These are phyloP conservation scores for Ataeniobius toweri DNA, from an alignment of 2,797 vertebrate species.

Conservation along the genomic window DNA sequence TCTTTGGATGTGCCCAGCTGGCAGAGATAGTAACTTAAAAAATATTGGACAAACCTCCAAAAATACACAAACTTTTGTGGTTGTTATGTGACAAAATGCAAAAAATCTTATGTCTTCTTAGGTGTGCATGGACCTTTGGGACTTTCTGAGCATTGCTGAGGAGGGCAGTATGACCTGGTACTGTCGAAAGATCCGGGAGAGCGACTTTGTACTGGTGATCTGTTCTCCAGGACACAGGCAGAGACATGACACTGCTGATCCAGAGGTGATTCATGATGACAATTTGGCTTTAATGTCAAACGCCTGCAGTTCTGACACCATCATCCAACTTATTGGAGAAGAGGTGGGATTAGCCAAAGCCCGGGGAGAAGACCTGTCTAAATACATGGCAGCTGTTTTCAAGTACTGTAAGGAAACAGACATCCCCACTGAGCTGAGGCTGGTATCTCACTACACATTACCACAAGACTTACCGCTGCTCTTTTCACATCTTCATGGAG, in stretches of 20 bases:
- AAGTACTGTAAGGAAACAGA: slow-evolving; percentile 75
- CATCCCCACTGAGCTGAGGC: slow-evolving; percentile 74
- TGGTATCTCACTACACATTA: slow-evolving; percentile 75
- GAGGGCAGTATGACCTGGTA: slow-evolving; percentile 78
- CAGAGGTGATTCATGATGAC: slow-evolving; percentile 10
- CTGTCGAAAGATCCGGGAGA: slow-evolving; percentile 73
- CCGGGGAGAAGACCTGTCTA: slow-evolving; percentile 73
- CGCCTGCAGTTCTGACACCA: slow-evolving; percentile 41
- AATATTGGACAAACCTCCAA: not conserved
- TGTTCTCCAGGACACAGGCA: slow-evolving; percentile 74
- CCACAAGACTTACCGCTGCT: slow-evolving; percentile 75
- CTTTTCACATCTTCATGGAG: slow-evolving; percentile 80
- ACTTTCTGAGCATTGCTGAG: slow-evolving; percentile 72
- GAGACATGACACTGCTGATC: slow-evolving; percentile 15
- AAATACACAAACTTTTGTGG: not conserved
- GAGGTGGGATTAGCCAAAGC: slow-evolving; percentile 75
- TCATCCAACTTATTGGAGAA: slow-evolving; percentile 70
- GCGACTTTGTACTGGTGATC: slow-evolving; percentile 81
- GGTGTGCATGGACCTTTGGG: slow-evolving; percentile 84
- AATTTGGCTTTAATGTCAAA: not conserved
- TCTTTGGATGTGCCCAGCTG: not conserved
- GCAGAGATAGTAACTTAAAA: not conserved
- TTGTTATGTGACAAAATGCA: not conserved
- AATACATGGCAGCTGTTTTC: slow-evolving; percentile 81
- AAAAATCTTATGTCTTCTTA: slow-evolving; percentile 27